Conservation (phyloP, 1,140 invertebrate genomes). For the Hycleus cichorii region DNA sequence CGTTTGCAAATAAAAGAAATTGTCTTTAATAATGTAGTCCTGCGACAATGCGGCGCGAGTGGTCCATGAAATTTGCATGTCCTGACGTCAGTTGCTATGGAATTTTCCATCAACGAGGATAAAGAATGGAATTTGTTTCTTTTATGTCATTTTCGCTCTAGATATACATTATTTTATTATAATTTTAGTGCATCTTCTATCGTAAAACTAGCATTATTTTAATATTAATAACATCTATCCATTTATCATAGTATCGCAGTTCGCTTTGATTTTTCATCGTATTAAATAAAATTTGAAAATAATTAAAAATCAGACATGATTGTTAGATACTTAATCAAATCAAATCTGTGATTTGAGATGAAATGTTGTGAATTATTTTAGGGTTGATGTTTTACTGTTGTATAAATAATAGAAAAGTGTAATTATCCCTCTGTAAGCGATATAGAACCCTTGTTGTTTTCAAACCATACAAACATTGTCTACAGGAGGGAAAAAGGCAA, state of each 20-base stretch:
- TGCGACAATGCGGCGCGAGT: constrained; percentile 19
- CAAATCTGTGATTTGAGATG: too few relatives aligned
- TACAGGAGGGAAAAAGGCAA: constrained; percentile 10
- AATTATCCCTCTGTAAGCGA: constrained; percentile 30
- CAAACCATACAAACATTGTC: constrained; percentile 25
- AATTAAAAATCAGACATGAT: too few relatives aligned
- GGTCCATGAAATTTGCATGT: constrained; percentile 33
- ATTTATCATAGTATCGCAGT: too few relatives aligned
- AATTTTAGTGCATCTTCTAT: constrained; percentile 11
- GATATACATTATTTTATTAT: constrained; percentile 18
- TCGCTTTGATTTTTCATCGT: background rate
- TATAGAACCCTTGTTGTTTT: constrained; percentile 27
- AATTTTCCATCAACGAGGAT: constrained; percentile 26
- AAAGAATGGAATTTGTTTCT: constrained; percentile 20
- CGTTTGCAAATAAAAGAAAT: constrained; percentile 32
- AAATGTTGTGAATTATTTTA: too few relatives aligned
- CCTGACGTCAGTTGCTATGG: constrained; percentile 24
- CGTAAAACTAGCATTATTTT: too few relatives aligned
- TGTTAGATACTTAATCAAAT: too few relatives aligned
- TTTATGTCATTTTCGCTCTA: background rate
- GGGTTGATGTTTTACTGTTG: constrained; percentile 1
- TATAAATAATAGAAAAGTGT: constrained; percentile 31
- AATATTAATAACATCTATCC: too few relatives aligned
- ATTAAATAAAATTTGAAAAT: background rate
- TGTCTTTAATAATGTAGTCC: constrained; percentile 34